Percentiles rank a stretch among this genome's conserved stretches.
These are phyloP conservation scores for Coreoperca whiteheadi DNA, from an alignment of 2,113 vertebrate genomes.

Conservation along the genomic window DNA sequence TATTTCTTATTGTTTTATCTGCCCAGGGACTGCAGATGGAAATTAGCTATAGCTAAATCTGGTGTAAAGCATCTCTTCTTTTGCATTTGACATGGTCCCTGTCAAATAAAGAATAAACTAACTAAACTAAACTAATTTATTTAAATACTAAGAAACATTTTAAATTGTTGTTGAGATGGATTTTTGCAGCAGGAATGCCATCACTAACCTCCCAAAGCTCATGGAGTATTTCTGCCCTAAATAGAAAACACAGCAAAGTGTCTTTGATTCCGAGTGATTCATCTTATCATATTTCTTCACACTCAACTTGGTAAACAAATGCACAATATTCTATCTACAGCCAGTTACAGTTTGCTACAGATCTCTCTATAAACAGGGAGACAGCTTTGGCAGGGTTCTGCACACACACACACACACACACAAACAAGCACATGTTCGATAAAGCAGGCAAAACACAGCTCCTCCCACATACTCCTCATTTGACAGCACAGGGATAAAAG, in stretches of 20 bases:
- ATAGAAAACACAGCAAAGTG: slow-evolving; percentile 10
- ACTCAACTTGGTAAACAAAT: slow-evolving; percentile 26
- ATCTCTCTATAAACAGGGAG: slow-evolving; percentile 47
- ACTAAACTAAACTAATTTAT: neutral
- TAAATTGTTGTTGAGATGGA: neutral
- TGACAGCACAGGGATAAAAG: slow-evolving; percentile 69
- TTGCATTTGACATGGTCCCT: too few relatives aligned
- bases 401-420: slow-evolving; percentile 32
- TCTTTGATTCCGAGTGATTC: slow-evolving; percentile 16
- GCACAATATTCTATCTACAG: slow-evolving; percentile 24
- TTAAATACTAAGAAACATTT: neutral
- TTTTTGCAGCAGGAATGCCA: neutral
- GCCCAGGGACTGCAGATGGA: too few relatives aligned
- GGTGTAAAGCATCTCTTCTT: too few relatives aligned
- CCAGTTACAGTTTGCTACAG: neutral
- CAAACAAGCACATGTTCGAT: slow-evolving; percentile 9
- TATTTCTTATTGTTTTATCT: too few relatives aligned
- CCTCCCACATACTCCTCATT: slow-evolving; percentile 64
- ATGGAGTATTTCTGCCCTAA: neutral
- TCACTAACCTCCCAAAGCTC: slow-evolving; percentile 6
- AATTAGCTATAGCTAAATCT: too few relatives aligned
- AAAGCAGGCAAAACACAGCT: slow-evolving; percentile 48
- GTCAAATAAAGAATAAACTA: too few relatives aligned
- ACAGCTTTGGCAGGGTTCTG: slow-evolving; percentile 23
- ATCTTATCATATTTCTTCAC: slow-evolving; percentile 10